phyloP scores from a whole-genome alignment of 2,797 vertebrate genomes.

The Lacerta viridis region DNA sequence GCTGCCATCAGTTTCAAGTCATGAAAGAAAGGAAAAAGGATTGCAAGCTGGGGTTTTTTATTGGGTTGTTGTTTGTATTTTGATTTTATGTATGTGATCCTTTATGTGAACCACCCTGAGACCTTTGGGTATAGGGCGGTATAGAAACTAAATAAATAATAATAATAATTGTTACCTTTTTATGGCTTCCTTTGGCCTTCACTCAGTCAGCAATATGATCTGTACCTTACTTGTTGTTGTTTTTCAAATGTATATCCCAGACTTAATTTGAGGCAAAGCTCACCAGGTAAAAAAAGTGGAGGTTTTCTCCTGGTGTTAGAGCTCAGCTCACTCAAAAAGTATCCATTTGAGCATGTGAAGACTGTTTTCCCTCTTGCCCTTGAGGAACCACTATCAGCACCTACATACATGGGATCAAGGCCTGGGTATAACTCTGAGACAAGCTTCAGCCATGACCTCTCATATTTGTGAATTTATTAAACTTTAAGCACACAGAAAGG shows the following conservation, averaged over 20 bases:
- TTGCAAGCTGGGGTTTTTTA: background rate
- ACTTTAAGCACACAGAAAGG: background rate
- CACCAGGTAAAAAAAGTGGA: background rate
- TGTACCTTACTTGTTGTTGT: too few species aligned
- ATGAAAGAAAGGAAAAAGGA: constrained; percentile 29
- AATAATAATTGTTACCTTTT: background rate
- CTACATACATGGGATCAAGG: background rate
- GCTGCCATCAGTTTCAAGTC: background rate
- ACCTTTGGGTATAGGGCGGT: too few species aligned
- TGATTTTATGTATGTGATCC: too few species aligned
- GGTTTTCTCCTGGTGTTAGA: background rate
- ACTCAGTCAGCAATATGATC: background rate
- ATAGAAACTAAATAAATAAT: background rate
- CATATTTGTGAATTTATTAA: background rate
- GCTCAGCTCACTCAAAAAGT: background rate
- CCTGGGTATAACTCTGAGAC: background rate
- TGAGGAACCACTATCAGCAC: background rate
- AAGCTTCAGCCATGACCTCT: background rate
- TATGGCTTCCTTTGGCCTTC: background rate
- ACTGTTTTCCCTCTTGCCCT: background rate
- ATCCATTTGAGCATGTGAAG: background rate
- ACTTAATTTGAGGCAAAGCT: background rate
- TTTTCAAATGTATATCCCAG: background rate
- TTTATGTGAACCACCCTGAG: too few species aligned
- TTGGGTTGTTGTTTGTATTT: background rate